These are phyloP conservation scores for Parazoanthus swiftii DNA, from an alignment of 92 coral and sea anemone species.

Conservation along the genomic window DNA sequence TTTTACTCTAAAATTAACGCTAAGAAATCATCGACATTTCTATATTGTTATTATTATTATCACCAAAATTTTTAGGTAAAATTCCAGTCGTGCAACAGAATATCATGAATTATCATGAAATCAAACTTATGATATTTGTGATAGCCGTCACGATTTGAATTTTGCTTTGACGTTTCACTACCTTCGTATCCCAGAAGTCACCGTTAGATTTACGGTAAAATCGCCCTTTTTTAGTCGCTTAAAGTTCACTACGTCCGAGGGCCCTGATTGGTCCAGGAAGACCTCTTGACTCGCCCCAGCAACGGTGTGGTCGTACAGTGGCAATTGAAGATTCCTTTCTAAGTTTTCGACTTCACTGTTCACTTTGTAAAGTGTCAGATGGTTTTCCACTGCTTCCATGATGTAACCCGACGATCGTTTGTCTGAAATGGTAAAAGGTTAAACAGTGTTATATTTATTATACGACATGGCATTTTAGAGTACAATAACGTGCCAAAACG, in stretches of 20 bases:
- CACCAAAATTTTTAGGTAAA: not conserved
- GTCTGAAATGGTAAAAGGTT: no score
- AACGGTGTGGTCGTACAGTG: constrained; percentile 68
- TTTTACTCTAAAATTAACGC: not conserved
- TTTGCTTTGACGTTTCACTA: not conserved
- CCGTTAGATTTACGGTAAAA: constrained; percentile 56
- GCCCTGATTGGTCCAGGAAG: constrained; percentile 57
- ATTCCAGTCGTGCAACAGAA: not conserved
- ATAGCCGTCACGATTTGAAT: not conserved
- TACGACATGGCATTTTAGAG: not conserved
- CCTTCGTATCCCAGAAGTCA: not conserved
- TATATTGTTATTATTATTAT: no score
- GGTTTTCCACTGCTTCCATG: no score
- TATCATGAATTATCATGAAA: not conserved
- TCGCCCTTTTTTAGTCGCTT: constrained; percentile 60
- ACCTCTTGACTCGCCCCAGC: constrained; percentile 60
- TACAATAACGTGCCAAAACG: not conserved
- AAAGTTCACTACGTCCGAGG: constrained; percentile 42
- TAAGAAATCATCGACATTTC: not conserved
- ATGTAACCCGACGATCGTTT: no score
- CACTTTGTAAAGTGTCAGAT: constrained; percentile 48
- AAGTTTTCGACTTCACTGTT: constrained; percentile 67
- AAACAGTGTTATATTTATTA: no score
- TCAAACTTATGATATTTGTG: not conserved
- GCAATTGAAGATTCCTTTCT: constrained; percentile 50